Evolutionary conservation across 2,797 vertebrate genomes (phyloP).

Genomic region (Petrocephalus sullivani): DNA sequence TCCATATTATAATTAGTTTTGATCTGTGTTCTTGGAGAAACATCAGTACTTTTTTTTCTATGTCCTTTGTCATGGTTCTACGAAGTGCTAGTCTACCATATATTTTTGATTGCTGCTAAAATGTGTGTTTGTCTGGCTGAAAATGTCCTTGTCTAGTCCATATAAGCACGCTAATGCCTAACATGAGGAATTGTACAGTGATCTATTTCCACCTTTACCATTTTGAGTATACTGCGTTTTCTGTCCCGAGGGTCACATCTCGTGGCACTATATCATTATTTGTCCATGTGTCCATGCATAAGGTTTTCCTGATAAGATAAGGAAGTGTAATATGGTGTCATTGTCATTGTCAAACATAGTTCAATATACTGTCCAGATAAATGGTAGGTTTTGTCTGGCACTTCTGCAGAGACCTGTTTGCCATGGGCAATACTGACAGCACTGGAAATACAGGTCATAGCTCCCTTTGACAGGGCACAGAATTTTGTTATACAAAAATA

Average conservation of each 20-base stretch:
- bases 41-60: not conserved
- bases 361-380: not conserved
- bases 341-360: conserved; percentile 2
- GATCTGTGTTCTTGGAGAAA: not conserved
- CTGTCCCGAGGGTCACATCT: not conserved
- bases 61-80: not conserved
- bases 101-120: not conserved
- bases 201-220: conserved; percentile 2
- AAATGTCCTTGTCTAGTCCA: not conserved
- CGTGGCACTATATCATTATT: not conserved
- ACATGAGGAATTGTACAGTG: not conserved
- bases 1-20: not conserved
- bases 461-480: not conserved
- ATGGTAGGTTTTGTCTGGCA: conserved; percentile 3
- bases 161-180: not conserved
- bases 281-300: conserved; percentile 2
- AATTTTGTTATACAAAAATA: not conserved
- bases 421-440: not conserved
- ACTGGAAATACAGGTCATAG: not conserved
- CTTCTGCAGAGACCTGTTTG: not conserved
- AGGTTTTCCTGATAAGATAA: conserved; percentile 6
- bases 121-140: not conserved
- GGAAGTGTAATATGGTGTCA: conserved; percentile 7
- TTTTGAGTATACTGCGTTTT: not conserved
- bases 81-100: not conserved